Base-by-base conservation (phyloP, 23 tunicate species). In the Ciona savignyi region DNA sequence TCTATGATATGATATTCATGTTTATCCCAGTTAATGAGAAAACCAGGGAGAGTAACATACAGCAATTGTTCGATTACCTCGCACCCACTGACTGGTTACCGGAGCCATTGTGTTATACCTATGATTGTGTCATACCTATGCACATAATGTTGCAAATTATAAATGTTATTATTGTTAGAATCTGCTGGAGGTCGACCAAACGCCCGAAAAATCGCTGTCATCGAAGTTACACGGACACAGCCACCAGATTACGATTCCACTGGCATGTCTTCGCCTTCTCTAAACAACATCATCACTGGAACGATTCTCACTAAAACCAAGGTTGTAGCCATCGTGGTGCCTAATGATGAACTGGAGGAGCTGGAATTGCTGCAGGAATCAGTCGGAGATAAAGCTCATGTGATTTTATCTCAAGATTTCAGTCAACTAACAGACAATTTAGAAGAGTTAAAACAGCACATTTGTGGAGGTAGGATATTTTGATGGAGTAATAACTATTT, bases 201-300 rank as follows among this genome's bases (percentile, higher is more conserved):
- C 25, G 81, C 71, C 2, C 72, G 81, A 20, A 66, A 66, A 35
- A 65, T 77, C 30, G 81, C 81, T 65, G 32, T 77, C 23, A 51
- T 77, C 15, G 68, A 60, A 15, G 60, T 70, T 65, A 78, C 83
- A 64, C 56, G 56, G 11, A 6, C 56, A 9, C 56, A 42, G 15
- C 56, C 56, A 63, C 26, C 67, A 22, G 67, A 63, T 22, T 63
- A 42, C 15, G n/a, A 15, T 49, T 49, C 20, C 19, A 49, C 20
- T 15, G 67, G 67, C 15, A 63, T 22, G 4, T 25, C 28, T 9
- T 4, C 26, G 4, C 67, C 67, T 9, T 63, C 67, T 63, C 6
- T 63, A 6, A 23, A 22, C 22, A 25, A 22, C 22, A 25, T 63
- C 4, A 63, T 63, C 67, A n/a, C 6, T 6, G 6, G 28, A 11